Conservation (phyloP, 2,113 vertebrate species). For the Oophaga pumilio region DNA sequence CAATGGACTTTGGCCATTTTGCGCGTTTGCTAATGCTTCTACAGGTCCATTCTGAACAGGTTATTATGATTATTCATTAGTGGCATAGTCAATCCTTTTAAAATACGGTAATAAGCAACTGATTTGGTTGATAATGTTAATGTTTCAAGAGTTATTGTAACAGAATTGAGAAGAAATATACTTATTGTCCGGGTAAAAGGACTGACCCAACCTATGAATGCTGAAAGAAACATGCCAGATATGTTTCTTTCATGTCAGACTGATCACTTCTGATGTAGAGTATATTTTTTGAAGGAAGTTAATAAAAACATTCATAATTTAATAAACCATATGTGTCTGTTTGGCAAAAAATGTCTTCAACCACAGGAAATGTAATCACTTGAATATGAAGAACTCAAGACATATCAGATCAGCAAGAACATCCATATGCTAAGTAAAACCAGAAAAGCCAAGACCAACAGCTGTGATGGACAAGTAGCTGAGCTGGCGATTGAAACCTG, state of each 20-base stretch:
- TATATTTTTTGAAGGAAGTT: conserved; percentile 21
- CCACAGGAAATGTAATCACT: not conserved
- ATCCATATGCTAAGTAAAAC: not conserved
- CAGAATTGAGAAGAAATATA: not conserved
- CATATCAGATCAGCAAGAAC: not conserved
- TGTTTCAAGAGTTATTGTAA: too few relatives aligned
- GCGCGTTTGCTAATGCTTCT: too few relatives aligned
- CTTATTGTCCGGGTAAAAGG: not conserved
- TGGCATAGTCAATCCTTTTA: too few relatives aligned
- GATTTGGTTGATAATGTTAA: too few relatives aligned
- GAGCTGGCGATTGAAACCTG: not conserved
- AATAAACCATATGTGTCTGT: not conserved
- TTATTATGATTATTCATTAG: too few relatives aligned
- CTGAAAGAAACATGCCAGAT: not conserved
- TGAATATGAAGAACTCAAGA: conserved; percentile 2
- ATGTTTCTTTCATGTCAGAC: not conserved
- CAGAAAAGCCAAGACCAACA: not conserved
- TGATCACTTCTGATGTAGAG: not conserved
- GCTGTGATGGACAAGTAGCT: conserved; percentile 22
- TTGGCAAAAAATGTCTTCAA: not conserved
- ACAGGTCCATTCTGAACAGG: too few relatives aligned
- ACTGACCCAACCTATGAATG: not conserved
- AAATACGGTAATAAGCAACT: too few relatives aligned
- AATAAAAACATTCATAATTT: not conserved
- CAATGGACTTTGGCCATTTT: too few relatives aligned